Conservation (phyloP, 2,797 vertebrate genomes). For the Acanthurus lineatus region DNA sequence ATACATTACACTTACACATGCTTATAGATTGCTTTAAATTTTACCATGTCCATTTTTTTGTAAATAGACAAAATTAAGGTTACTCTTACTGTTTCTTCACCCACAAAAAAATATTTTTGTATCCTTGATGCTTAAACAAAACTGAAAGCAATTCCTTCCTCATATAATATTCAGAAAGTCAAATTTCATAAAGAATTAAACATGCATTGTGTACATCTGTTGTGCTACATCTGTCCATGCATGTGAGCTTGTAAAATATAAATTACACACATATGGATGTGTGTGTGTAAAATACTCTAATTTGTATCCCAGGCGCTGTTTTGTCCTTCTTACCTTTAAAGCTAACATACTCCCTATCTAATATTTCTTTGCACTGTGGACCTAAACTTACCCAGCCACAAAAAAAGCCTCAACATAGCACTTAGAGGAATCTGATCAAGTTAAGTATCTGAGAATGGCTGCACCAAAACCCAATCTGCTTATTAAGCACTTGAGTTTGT, state of each 20-base stretch:
- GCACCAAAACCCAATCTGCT: not conserved
- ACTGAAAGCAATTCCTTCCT: not conserved
- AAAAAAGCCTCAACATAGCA: not conserved
- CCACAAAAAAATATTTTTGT: too few relatives aligned
- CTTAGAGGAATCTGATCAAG: not conserved
- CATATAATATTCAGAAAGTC: not conserved
- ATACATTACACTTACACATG: not conserved
- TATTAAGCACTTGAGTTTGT: slow-evolving; percentile 11
- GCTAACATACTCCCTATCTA: not conserved
- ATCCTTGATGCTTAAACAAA: not conserved
- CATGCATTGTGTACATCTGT: too few relatives aligned
- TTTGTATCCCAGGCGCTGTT: not conserved
- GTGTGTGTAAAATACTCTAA: not conserved
- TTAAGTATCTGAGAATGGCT: not conserved
- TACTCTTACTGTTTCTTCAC: not conserved
- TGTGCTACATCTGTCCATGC: too few relatives aligned
- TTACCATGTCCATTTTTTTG: not conserved
- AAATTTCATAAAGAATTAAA: not conserved
- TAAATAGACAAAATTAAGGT: not conserved
- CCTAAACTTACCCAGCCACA: too few relatives aligned
- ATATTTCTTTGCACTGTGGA: too few relatives aligned
- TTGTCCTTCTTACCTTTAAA: not conserved
- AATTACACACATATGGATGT: too few relatives aligned
- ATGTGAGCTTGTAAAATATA: too few relatives aligned
- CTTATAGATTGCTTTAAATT: not conserved